Conservation (phyloP, 2,888 invertebrate genomes). For the Troides aeacus region DNA sequence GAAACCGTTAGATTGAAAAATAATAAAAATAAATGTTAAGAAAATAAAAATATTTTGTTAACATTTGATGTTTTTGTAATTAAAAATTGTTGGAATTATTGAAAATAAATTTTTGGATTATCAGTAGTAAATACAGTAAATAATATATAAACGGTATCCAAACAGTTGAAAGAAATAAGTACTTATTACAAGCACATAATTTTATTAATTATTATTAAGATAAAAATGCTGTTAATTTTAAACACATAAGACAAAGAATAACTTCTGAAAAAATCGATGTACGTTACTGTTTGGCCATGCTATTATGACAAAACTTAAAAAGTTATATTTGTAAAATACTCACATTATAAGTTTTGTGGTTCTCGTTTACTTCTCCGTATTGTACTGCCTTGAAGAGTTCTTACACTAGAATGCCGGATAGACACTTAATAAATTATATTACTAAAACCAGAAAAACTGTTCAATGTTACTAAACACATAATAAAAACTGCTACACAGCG, state of each 20-base stretch:
- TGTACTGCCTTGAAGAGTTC: conserved; percentile 11
- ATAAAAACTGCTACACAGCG: conserved; percentile 1
- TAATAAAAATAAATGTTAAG: too few species aligned
- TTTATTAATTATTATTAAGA: neutral
- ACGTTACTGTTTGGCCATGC: neutral
- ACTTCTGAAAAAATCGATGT: neutral
- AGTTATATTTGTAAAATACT: conserved; percentile 17
- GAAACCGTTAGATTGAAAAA: too few species aligned
- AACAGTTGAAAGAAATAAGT: too few species aligned
- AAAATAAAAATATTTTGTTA: too few species aligned
- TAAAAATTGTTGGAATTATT: too few species aligned
- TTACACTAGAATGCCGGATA: conserved; percentile 17
- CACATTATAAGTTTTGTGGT: conserved; percentile 15
- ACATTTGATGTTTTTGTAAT: too few species aligned
- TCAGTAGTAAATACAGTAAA: too few species aligned
- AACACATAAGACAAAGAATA: too few species aligned
- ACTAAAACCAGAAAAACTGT: conserved; percentile 13
- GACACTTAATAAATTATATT: conserved; percentile 8
- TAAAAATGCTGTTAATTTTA: neutral
- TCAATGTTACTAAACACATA: conserved; percentile 9
- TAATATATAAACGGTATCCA: too few species aligned
- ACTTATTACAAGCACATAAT: too few species aligned
- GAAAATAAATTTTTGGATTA: too few species aligned
- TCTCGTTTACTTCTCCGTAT: neutral
- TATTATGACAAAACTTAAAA: neutral